These are phyloP conservation scores for Leptopterna dolabrata DNA, from an alignment of 2,888 invertebrate species.

Conservation along the genomic window DNA sequence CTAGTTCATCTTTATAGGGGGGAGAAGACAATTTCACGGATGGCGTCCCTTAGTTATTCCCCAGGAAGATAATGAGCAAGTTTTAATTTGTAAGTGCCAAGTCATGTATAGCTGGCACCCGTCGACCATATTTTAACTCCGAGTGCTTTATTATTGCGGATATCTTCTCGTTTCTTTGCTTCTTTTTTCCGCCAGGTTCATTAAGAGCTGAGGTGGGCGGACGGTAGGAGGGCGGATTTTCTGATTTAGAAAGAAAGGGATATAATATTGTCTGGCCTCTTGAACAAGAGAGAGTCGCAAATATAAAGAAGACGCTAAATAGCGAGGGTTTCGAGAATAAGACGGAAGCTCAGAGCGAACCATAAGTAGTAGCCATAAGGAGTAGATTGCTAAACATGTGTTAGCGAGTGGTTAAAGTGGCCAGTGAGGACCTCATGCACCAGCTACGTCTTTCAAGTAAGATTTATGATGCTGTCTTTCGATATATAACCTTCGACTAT, in stretches of 20 bases:
- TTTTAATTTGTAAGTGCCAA: slow-evolving; percentile 55
- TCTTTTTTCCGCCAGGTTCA: slow-evolving; percentile 41
- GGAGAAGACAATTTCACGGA: slow-evolving; percentile 50
- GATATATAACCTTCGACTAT: no score
- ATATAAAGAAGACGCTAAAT: not conserved
- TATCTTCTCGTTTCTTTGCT: slow-evolving; percentile 22
- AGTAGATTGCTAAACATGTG: no score
- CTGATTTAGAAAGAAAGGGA: slow-evolving; percentile 22
- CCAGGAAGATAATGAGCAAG: slow-evolving; percentile 52
- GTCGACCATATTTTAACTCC: slow-evolving; percentile 49
- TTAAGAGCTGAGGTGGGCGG: slow-evolving; percentile 43
- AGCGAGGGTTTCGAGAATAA: not conserved
- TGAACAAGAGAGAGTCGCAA: not conserved
- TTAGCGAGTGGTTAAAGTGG: no score
- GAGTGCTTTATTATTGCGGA: slow-evolving; percentile 50
- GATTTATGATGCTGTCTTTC: no score
- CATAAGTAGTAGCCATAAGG: no score
- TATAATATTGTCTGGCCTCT: slow-evolving; percentile 14
- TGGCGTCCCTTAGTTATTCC: slow-evolving; percentile 39
- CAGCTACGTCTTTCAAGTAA: no score
- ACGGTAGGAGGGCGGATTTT: slow-evolving; percentile 21
- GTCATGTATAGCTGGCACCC: slow-evolving; percentile 51
- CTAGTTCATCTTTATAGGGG: slow-evolving; percentile 42
- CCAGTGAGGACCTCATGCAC: no score
- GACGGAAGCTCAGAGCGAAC: not conserved